These are phyloP conservation scores for Lysandra bellargus DNA, from an alignment of 2,888 invertebrate genomes.

Conservation along the genomic window DNA sequence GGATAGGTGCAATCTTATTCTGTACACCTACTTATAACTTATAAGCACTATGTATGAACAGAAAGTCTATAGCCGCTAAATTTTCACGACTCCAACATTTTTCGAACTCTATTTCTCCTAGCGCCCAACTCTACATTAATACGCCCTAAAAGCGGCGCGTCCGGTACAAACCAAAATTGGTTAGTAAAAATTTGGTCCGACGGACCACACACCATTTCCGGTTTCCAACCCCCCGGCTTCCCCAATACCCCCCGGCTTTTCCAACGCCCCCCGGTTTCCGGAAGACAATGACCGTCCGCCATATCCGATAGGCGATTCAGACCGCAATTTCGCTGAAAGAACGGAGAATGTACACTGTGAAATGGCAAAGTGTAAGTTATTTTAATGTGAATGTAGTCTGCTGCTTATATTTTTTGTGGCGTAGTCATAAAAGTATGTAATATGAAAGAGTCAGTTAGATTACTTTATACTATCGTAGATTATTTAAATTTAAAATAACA, in stretches of 20 bases:
- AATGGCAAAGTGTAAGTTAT: slow-evolving; percentile 5
- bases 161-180: slow-evolving; percentile 37
- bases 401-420: not conserved
- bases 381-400: not conserved
- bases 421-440: not conserved
- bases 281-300: slow-evolving; percentile 70
- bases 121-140: slow-evolving; percentile 2
- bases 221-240: slow-evolving; percentile 53
- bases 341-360: slow-evolving; percentile 34
- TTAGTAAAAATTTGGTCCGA: slow-evolving; percentile 43
- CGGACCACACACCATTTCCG: slow-evolving; percentile 67
- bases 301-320: slow-evolving; percentile 67
- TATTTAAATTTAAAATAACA: no score
- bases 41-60: no score
- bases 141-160: slow-evolving; percentile 19
- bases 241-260: slow-evolving; percentile 44
- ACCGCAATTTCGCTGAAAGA: slow-evolving; percentile 49
- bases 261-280: slow-evolving; percentile 61
- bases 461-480: no score
- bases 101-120: not conserved
- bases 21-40: no score
- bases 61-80: not conserved
- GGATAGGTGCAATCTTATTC: no score
- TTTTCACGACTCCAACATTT: not conserved
- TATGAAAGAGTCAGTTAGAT: not conserved